Base-by-base conservation (phyloP, 64 coral and sea anemone species). In the Dendrophyllia cribrosa region DNA sequence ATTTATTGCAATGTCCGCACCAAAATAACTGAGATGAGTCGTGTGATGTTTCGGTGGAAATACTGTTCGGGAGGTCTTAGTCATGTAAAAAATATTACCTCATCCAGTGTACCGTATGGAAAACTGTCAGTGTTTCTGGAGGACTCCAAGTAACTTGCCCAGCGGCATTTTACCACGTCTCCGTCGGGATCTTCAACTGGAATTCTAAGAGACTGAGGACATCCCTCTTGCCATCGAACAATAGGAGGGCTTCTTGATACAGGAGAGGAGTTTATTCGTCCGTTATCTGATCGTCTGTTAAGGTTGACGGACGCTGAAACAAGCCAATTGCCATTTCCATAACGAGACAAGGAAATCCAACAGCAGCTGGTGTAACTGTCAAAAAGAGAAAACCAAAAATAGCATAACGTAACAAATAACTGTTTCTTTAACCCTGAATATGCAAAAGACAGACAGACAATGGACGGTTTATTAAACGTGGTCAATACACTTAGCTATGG, bases 161-260 rank as follows among this genome's bases (percentile, higher is more conserved):
- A 72, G 47, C 92, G 92, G 64, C 92, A 93, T 5, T 76, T 85
- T 7, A 93, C 92, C 59, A 80, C 79, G 59, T 93, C 92, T 26
- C 92, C 92, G 70, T 93, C 92, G 9, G 85, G 75, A 24, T 93
- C 92, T 74, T 93, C 85, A 74, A 78, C 69, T 9, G 91, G 91
- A 21, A 93, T 86, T 85, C 52, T 50, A 61, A 70, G 62, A 62
- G 19, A 88, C 76, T 83, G 58, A 51, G 50, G 58, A n/a, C 79
- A 62, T 44, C 85, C 78, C 47, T 11, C 19, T 82, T 45, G 46
- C 88, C 25, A 47, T 79, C 77, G 74, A 88, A 66, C 43, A 88
- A 81, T 19, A 69, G 92, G 66, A 23, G 92, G 70, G 51, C 34
- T 79, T 21, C 48, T 72, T n/a, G 92, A 88, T 56, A 88, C 46